Base-by-base conservation (phyloP, 2,797 vertebrate species). In the Xiphophorus birchmanni region DNA sequence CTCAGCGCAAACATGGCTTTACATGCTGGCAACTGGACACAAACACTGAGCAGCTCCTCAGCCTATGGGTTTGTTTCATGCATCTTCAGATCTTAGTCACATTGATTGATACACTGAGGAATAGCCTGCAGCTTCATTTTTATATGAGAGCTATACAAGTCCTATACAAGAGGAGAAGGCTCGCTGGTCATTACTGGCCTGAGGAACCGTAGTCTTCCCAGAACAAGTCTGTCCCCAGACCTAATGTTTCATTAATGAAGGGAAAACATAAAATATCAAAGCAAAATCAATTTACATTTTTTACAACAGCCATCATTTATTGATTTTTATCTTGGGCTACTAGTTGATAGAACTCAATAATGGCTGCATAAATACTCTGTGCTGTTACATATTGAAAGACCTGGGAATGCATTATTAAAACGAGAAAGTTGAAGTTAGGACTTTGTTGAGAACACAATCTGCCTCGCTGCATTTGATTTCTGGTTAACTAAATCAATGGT, bases 41-140 rank as follows among this genome's bases (percentile, higher is more conserved):
- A 73, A 37, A 52, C 71, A 40, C 10, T 69, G 47, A 54, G 56
- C 44, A 50, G 74, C 73, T 87, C 84, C 80, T 73, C 45, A 82
- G 71, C 80, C 73, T 60, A 78, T 77, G 21, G 32, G 82, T 90
- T 92, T 83, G 88, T 94, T 95, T 95, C 90, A 92, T 92, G 87
- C 89, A 91, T 94, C 94, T 95, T 94, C 90, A 93, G 92, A 92
- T 88, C 88, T 94, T 88, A 81, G 91, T 94, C 92, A 92, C 92
- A 93, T 94, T 94, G 94, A 95, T 92, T 96, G 94, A 94, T 92
- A 93, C 93, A 89, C 92, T 87, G 87, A 91, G 91, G 94, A 94
- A 94, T 92, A 92, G 87, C 84, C 84, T 79, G 71, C 21, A 86
- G 90, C 91, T 91, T 95, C 75, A 92, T 92, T 93, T 93, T 93